Base-by-base conservation (phyloP, 2,888 invertebrate species). In the Ferdinandea cuprea region DNA sequence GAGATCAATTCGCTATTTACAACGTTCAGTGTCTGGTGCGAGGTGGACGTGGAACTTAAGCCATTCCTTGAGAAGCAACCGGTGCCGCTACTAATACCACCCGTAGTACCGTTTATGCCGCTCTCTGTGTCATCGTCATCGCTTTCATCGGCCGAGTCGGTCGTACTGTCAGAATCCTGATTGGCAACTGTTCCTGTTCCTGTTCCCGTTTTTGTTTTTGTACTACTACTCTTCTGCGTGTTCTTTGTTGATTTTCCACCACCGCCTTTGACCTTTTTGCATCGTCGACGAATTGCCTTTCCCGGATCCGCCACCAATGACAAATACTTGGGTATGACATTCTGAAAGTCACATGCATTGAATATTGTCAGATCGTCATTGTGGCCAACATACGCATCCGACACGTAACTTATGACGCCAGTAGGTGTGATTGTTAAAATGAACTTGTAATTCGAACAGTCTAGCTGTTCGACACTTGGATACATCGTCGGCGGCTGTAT, bases 321-420 rank as follows among this genome's bases (percentile, higher is more conserved):
- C 2, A 91, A 86, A 85, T 91, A 90, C 66, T 88, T 89, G 11
- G 90, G 90, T 86, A 91, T 89, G 11, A 88, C 76, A 28, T 87
- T 86, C 54, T 88, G 88, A 73, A 91, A 91, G 52, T 89, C 88
- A 21, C 87, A 88, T 9, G 88, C 89, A 77, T 88, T 89, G 44
- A 91, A 91, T 77, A 91, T 86, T 46, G 90, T 89, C 17, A 91
- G 76, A 77, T 91, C 90, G 63, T 91, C 90, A 50, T 89, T 88
- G 74, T 89, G 87, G 1, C 90, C 91, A 7, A 89, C 88, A 85
- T 86, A 91, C 3, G 89, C 89, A 21, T 90, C 89, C 2, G 91
- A 91, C 2, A 91, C 87, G 54, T 89, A 89, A 61, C 89, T 89
- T 2, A 91, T 89, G 15, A 91, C 87, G 87, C 91, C 89, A 80